phyloP scores from a whole-genome alignment of 2,888 invertebrate genomes.

The Tenthredo livida region DNA sequence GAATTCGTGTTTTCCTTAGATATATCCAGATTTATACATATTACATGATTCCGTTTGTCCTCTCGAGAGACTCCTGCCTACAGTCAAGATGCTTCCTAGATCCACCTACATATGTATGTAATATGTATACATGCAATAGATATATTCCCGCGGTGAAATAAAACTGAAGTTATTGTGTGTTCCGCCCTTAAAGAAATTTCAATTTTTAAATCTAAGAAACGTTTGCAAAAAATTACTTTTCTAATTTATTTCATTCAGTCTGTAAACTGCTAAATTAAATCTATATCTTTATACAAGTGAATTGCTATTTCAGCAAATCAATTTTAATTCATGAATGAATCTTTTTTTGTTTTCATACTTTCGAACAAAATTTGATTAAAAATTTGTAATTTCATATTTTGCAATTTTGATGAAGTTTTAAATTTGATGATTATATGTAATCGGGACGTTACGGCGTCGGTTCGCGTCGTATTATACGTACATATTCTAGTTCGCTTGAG shows the following conservation, averaged over 20 bases:
- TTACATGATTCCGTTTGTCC: neutral
- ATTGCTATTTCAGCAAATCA: too few relatives aligned
- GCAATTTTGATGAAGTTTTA: neutral
- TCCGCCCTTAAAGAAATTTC: neutral
- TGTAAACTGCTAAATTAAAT: neutral
- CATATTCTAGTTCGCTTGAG: slow-evolving; percentile 9
- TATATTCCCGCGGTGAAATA: neutral
- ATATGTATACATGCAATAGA: neutral
- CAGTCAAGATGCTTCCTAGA: neutral
- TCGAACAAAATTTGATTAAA: neutral
- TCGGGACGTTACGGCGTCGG: neutral
- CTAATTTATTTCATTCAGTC: too few relatives aligned
- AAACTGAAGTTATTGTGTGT: neutral
- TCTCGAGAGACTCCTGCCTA: neutral
- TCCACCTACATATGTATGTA: neutral
- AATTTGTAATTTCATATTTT: neutral
- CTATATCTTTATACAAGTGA: too few relatives aligned
- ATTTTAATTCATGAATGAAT: too few relatives aligned
- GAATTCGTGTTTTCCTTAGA: neutral
- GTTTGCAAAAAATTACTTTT: neutral
- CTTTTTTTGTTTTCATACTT: neutral
- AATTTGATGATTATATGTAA: neutral
- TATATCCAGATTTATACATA: neutral
- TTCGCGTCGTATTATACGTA: neutral
- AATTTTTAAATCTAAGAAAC: neutral